Conservation (phyloP, 2,888 invertebrate genomes). For the Eristalis pertinax region DNA sequence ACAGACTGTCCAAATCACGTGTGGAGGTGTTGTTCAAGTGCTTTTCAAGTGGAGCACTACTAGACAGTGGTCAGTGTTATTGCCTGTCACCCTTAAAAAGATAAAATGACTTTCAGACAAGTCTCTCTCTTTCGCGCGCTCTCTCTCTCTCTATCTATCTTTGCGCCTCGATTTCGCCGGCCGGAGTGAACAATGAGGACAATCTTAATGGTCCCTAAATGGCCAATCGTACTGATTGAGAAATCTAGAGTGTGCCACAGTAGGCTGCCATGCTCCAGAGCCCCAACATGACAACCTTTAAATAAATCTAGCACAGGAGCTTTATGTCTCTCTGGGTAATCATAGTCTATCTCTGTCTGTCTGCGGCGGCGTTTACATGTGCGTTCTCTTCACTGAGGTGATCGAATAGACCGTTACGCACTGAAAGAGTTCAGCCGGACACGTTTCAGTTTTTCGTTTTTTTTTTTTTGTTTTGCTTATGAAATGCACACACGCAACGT, state of each 20-base stretch:
- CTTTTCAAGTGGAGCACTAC: not conserved
- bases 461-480: constrained; percentile 4
- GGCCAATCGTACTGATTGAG: constrained; percentile 58
- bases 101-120: not conserved
- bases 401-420: constrained; percentile 59
- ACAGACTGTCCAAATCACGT: constrained; percentile 45
- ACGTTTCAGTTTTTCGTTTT: constrained; percentile 28
- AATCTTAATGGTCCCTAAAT: constrained; percentile 54
- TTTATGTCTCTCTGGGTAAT: not conserved
- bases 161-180: not conserved
- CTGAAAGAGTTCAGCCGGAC: constrained; percentile 60
- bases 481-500: constrained; percentile 44
- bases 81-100: constrained; percentile 21
- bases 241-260: constrained; percentile 59
- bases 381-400: constrained; percentile 25
- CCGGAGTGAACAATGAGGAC: constrained; percentile 48
- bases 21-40: constrained; percentile 54
- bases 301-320: constrained; percentile 61
- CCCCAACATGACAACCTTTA: constrained; percentile 35
- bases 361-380: not conserved
- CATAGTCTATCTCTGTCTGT: constrained; percentile 6
- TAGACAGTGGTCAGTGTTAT: constrained; percentile 29
- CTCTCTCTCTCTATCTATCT: not conserved
- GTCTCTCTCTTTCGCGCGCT: not conserved
- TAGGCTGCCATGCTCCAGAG: constrained; percentile 7